Evolutionary conservation across 1,140 invertebrate genomes (phyloP).

Genomic region (Danaus plexippus): DNA sequence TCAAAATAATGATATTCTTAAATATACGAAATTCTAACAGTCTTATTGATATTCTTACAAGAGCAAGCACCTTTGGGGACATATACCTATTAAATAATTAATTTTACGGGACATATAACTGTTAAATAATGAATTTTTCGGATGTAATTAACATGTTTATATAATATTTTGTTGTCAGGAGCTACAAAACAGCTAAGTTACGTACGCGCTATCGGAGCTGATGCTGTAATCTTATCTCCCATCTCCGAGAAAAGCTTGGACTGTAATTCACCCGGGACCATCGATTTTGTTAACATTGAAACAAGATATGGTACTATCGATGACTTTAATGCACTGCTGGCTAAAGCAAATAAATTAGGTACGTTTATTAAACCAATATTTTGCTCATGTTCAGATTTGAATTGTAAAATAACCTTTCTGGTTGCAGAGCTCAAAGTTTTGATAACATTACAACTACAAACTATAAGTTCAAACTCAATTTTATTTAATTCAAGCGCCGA

Average conservation of each 20-base stretch:
- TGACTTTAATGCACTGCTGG: slow-evolving; percentile 77
- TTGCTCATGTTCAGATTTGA: slow-evolving; percentile 7
- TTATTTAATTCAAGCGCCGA: slow-evolving; percentile 77
- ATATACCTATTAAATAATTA: too few species aligned
- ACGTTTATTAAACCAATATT: slow-evolving; percentile 1
- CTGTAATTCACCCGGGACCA: slow-evolving; percentile 78
- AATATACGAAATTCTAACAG: too few species aligned
- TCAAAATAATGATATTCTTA: too few species aligned
- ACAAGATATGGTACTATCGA: slow-evolving; percentile 77
- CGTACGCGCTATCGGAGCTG: slow-evolving; percentile 50
- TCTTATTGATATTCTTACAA: too few species aligned
- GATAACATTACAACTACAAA: slow-evolving; percentile 77
- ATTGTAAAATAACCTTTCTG: slow-evolving; percentile 3
- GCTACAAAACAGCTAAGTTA: slow-evolving; percentile 55
- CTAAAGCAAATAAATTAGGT: slow-evolving; percentile 73
- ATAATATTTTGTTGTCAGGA: slow-evolving; percentile 27
- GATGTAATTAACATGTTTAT: not conserved
- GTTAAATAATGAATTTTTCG: too few species aligned
- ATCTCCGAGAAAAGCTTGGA: slow-evolving; percentile 75
- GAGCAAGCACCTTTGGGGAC: too few species aligned
- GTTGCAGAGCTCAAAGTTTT: slow-evolving; percentile 58
- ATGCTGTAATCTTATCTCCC: slow-evolving; percentile 76
- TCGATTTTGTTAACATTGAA: slow-evolving; percentile 79
- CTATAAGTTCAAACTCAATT: slow-evolving; percentile 79
- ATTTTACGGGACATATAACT: too few species aligned